A percentile compares a stretch with the other conserved stretches of the same genome.
phyloP scores from a whole-genome alignment of 2,113 vertebrate species.

The Mugil cephalus region DNA sequence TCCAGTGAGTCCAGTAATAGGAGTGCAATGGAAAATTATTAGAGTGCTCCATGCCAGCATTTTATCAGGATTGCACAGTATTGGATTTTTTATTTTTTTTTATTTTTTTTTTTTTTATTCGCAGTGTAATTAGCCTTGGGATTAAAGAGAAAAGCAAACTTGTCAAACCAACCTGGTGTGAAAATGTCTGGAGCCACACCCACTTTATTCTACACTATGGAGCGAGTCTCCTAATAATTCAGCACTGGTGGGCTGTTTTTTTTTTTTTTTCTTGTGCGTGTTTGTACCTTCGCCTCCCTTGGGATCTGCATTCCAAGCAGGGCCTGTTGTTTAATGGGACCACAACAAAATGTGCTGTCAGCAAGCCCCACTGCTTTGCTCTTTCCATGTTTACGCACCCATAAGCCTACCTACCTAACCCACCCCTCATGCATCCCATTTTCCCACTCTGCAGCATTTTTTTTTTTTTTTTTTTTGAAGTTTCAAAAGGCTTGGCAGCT shows the following conservation, averaged over 20 bases:
- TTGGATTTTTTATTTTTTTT: too few relatives aligned
- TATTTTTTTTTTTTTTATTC: too few relatives aligned
- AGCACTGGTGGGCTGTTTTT: constrained; percentile 45
- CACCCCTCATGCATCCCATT: constrained; percentile 2
- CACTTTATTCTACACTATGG: constrained; percentile 17
- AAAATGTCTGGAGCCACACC: constrained; percentile 39
- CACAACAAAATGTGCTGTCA: constrained; percentile 70
- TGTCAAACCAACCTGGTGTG: constrained; percentile 9
- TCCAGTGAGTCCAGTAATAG: neutral
- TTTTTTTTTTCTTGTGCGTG: constrained; percentile 37
- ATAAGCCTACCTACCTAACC: constrained; percentile 21
- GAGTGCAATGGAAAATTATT: neutral
- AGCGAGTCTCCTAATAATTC: constrained; percentile 49
- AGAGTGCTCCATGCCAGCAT: too few relatives aligned
- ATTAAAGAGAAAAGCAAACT: neutral
- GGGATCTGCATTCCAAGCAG: constrained; percentile 65
- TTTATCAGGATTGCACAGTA: neutral
- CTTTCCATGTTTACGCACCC: constrained; percentile 54
- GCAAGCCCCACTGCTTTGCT: constrained; percentile 55
- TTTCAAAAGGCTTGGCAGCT: constrained; percentile 68
- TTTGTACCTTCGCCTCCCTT: constrained; percentile 41
- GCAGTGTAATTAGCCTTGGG: neutral
- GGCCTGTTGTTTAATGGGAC: constrained; percentile 76
- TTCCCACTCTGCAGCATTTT: constrained; percentile 54
- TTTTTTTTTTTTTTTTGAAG: too few relatives aligned